These are phyloP conservation scores for Eugnorisma glareosa DNA, from an alignment of 2,888 invertebrate species.

Conservation along the genomic window DNA sequence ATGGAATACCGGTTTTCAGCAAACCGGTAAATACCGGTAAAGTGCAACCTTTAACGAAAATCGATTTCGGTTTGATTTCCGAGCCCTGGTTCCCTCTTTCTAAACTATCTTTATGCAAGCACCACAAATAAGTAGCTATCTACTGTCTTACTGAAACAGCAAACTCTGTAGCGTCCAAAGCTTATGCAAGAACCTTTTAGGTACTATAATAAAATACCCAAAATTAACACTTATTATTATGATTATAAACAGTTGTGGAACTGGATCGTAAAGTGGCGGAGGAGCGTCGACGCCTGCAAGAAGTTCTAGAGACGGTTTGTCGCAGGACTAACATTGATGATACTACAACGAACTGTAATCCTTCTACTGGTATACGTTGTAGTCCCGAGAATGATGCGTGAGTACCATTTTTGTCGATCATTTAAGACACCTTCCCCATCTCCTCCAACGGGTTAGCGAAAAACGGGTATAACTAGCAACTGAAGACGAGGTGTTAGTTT, in stretches of 20 bases:
- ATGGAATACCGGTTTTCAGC: no score
- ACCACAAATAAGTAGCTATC: not conserved
- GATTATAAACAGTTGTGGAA: slow-evolving; percentile 77
- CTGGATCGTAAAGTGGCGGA: slow-evolving; percentile 85
- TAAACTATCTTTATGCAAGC: not conserved
- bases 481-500: not conserved
- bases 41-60: no score
- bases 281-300: slow-evolving; percentile 82
- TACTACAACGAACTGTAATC: slow-evolving; percentile 60
- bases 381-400: slow-evolving; percentile 69
- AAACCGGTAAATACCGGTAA: no score
- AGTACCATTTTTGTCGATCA: slow-evolving; percentile 34
- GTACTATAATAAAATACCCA: not conserved
- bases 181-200: not conserved
- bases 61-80: no score
- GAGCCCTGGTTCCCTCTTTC: not conserved
- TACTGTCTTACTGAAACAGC: not conserved
- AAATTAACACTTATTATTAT: slow-evolving; percentile 6
- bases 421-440: not conserved
- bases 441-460: not conserved
- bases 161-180: not conserved
- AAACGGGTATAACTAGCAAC: not conserved
- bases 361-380: slow-evolving; percentile 27
- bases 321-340: slow-evolving; percentile 55
- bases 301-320: slow-evolving; percentile 84